Evolutionary conservation across 2,113 vertebrate species (phyloP).

Genomic region (Ictidomys tridecemlineatus): DNA sequence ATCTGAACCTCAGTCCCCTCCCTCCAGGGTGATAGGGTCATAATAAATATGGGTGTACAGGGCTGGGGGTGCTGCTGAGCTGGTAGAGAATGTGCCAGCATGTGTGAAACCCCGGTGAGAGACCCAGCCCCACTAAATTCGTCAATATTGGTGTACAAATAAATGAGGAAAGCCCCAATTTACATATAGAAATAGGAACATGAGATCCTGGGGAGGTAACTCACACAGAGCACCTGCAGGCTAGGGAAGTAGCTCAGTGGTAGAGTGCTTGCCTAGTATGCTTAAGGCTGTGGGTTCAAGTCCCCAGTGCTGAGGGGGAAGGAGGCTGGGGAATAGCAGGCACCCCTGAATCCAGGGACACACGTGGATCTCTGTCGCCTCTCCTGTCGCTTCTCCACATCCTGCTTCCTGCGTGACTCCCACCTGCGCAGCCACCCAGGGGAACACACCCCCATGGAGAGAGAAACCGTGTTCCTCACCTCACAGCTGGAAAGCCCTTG

Average conservation of each 20-base stretch:
- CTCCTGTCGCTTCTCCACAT: too few species aligned
- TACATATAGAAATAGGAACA: background rate
- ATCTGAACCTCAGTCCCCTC: background rate
- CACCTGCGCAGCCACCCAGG: background rate
- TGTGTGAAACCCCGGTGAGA: too few species aligned
- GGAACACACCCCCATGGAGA: background rate
- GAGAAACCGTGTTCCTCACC: background rate
- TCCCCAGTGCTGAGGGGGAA: too few species aligned
- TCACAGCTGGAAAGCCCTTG: background rate
- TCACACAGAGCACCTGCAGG: background rate
- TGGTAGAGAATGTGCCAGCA: too few species aligned
- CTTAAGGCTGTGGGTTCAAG: background rate
- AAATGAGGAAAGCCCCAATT: background rate
- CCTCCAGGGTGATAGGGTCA: too few species aligned
- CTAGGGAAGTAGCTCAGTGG: too few species aligned
- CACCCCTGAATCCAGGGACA: background rate
- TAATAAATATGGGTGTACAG: background rate
- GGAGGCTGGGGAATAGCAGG: too few species aligned
- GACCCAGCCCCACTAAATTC: too few species aligned
- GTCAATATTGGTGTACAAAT: background rate
- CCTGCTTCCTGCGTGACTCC: background rate
- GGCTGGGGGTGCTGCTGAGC: background rate
- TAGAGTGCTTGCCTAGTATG: background rate
- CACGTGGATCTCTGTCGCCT: background rate
- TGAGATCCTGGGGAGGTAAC: background rate